These are phyloP conservation scores for Enteromius thamalakanensis DNA, from an alignment of 2,797 vertebrate genomes.

Conservation along the genomic window DNA sequence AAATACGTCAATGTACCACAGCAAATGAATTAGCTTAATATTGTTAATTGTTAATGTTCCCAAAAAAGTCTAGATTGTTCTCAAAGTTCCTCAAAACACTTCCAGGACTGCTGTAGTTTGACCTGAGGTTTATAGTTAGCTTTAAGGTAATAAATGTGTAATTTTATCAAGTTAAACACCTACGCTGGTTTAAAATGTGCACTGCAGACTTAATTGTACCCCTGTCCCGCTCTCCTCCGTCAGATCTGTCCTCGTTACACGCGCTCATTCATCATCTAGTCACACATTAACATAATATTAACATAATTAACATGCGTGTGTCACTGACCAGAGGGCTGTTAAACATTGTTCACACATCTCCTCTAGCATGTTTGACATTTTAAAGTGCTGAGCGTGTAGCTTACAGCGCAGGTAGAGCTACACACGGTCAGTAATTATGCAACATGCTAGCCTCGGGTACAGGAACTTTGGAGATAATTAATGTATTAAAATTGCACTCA, in stretches of 20 bases:
- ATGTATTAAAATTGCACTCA: constrained; percentile 40
- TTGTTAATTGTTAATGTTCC: no score
- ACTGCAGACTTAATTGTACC: not conserved
- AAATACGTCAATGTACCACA: not conserved
- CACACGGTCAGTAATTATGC: constrained; percentile 39
- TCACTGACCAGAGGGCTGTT: constrained; percentile 48
- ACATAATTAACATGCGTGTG: constrained; percentile 33
- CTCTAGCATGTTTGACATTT: constrained; percentile 53
- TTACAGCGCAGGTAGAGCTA: constrained; percentile 33
- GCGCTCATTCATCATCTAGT: constrained; percentile 24
- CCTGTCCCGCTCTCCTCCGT: not conserved
- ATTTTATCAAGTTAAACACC: constrained; percentile 2
- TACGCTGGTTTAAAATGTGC: not conserved
- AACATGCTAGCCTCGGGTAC: constrained; percentile 21
- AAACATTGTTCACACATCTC: constrained; percentile 44
- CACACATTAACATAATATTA: constrained; percentile 39
- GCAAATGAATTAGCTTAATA: not conserved
- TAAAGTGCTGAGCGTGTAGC: constrained; percentile 43
- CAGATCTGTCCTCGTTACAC: not conserved
- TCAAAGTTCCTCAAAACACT: not conserved
- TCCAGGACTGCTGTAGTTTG: not conserved
- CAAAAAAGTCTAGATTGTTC: not conserved
- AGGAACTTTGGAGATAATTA: constrained; percentile 47
- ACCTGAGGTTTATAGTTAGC: not conserved
- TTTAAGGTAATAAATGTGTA: not conserved